A percentile compares a stretch with the other conserved stretches of the same genome.
Evolutionary conservation across 2,113 vertebrate genomes (phyloP).

Genomic region (Megaptera novaeangliae): DNA sequence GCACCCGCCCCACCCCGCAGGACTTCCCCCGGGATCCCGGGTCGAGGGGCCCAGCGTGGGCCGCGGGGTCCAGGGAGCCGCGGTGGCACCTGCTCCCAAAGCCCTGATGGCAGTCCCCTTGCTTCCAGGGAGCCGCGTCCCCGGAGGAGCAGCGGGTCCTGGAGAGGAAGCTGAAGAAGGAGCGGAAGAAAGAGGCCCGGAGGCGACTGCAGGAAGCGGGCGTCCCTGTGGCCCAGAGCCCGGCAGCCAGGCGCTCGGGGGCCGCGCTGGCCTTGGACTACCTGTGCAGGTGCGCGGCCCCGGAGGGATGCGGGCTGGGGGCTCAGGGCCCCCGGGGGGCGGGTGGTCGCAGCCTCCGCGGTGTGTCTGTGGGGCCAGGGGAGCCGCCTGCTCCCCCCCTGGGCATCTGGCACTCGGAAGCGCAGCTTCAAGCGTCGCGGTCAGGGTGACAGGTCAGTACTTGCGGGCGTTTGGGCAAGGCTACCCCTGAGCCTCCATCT

Average conservation of each 20-base stretch:
- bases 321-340: no score
- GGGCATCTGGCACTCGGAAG: no score
- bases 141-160: conserved; percentile 77
- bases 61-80: neutral
- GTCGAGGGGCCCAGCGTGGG: neutral
- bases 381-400: no score
- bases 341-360: neutral
- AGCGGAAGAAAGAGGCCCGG: conserved; percentile 81
- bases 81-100: neutral
- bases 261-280: conserved; percentile 80
- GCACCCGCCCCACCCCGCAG: neutral
- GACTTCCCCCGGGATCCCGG: neutral
- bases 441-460: no score
- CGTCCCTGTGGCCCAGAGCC: neutral
- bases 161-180: conserved; percentile 85
- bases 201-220: conserved; percentile 74
- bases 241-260: neutral
- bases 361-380: no score
- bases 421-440: no score
- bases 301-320: no score
- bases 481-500: neutral
- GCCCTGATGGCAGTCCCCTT: neutral
- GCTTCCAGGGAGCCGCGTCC: conserved; percentile 16
- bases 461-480: no score
- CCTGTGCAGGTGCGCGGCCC: conserved; percentile 76